These are phyloP conservation scores for Poecile atricapillus DNA, from an alignment of 2,113 vertebrate species.

Conservation along the genomic window DNA sequence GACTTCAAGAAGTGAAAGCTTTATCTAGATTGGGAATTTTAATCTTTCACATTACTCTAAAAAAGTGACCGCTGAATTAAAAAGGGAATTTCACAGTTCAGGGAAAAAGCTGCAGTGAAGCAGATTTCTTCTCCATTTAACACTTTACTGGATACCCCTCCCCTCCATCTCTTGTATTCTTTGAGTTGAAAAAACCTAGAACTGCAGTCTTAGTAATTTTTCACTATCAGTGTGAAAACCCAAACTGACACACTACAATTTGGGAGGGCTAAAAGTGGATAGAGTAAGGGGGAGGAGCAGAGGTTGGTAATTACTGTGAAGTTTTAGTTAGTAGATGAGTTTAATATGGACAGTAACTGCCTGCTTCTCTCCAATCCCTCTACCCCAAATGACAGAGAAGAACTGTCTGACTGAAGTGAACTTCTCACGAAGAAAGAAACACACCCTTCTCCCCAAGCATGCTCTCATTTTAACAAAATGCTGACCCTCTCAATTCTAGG, in stretches of 20 bases:
- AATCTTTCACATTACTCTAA: not conserved
- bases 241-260: conserved; percentile 1
- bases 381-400: not conserved
- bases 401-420: not conserved
- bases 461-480: not conserved
- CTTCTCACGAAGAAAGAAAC: not conserved
- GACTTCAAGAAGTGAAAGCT: not conserved
- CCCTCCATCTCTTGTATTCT: not conserved
- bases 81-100: not conserved
- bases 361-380: not conserved
- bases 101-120: not conserved
- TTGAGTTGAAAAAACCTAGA: not conserved
- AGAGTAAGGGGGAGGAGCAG: not conserved
- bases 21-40: not conserved
- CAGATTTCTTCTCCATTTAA: conserved; percentile 12
- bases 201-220: not conserved
- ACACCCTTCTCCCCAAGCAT: not conserved
- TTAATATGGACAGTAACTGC: not conserved
- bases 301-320: not conserved
- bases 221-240: not conserved
- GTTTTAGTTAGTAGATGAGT: not conserved
- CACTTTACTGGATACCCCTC: not conserved
- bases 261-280: not conserved
- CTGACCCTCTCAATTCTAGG: not conserved
- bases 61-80: not conserved